Conservation (phyloP, 2,797 vertebrate species). For the Mionectes olivaceus region DNA sequence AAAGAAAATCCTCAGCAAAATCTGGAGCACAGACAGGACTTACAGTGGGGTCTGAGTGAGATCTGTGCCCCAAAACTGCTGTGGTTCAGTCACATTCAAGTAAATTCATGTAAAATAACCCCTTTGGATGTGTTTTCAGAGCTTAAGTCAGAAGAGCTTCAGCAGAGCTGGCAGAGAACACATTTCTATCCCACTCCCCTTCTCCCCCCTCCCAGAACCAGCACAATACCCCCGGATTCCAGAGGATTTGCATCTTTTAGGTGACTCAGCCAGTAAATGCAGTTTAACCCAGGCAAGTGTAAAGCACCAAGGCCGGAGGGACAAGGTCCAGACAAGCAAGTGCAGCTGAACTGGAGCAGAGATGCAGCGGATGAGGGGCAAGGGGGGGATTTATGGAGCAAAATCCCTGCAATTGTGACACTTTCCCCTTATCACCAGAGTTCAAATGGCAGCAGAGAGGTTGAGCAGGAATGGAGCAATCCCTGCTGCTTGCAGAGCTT, state of each 20-base stretch:
- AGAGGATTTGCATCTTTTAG: constrained; percentile 41
- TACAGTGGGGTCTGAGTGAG: not conserved
- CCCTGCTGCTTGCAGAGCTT: not conserved
- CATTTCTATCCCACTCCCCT: not conserved
- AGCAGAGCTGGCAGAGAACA: not conserved
- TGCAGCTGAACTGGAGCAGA: not conserved
- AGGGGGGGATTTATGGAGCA: not conserved
- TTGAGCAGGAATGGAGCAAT: not conserved
- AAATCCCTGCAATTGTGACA: not conserved
- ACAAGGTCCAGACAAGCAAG: not conserved
- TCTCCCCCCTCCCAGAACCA: not conserved
- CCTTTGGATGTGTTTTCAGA: not conserved
- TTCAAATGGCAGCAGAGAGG: not conserved
- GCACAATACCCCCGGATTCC: not conserved
- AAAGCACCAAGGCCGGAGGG: not conserved
- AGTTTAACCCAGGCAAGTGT: constrained; percentile 5
- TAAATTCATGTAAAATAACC: accelerated
- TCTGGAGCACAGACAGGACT: not conserved
- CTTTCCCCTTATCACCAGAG: not conserved
- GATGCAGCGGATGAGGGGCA: not conserved
- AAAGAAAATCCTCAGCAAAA: not conserved
- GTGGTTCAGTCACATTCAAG: not conserved
- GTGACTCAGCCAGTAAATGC: constrained; percentile 33
- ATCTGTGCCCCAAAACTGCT: not conserved
- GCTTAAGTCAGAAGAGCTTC: not conserved